Evolutionary conservation across 2,797 vertebrate species (phyloP).

Genomic region (Smutsia temminckii): DNA sequence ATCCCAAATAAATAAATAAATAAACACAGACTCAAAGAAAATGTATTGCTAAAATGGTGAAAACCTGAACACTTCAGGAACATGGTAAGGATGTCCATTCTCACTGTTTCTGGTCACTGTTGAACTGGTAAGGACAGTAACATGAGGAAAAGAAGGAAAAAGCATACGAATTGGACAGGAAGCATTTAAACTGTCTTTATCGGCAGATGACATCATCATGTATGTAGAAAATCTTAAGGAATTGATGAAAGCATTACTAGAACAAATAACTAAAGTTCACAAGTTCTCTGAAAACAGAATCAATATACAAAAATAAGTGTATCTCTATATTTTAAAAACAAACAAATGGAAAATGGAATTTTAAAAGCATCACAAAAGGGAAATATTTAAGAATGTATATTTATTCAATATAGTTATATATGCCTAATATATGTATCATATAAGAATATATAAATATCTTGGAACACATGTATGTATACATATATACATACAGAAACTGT

Average conservation of each 20-base stretch:
- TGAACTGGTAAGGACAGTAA: fast-evolving
- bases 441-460: neutral
- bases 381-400: neutral
- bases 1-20: neutral
- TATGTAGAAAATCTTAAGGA: neutral
- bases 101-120: neutral
- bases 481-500: fast-evolving
- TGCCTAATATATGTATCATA: neutral
- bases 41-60: neutral
- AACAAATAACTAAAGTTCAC: neutral
- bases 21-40: neutral
- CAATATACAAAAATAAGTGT: neutral
- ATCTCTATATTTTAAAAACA: neutral
- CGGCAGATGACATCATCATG: neutral
- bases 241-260: neutral
- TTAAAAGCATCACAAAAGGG: neutral
- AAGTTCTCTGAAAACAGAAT: neutral
- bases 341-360: neutral
- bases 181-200: neutral
- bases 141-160: neutral
- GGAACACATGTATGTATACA: too few species aligned
- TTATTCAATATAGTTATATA: neutral
- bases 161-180: neutral
- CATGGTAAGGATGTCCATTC: neutral
- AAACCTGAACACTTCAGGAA: neutral